phyloP scores from a whole-genome alignment of 2,113 vertebrate genomes.

The Carettochelys insculpta region DNA sequence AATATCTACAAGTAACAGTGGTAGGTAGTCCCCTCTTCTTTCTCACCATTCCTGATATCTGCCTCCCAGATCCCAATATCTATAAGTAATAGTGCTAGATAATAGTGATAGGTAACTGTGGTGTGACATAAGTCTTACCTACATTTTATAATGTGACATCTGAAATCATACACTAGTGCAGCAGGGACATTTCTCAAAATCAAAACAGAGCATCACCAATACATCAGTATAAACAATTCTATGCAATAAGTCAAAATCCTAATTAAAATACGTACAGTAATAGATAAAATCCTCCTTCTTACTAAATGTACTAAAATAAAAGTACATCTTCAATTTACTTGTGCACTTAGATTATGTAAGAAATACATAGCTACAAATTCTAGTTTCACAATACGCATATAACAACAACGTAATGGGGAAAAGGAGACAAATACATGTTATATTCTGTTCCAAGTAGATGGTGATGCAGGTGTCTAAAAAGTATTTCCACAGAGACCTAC shows the following conservation, averaged over 20 bases:
- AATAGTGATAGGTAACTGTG: too few species aligned
- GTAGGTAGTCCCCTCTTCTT: too few species aligned
- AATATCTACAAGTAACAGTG: too few species aligned
- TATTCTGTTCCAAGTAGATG: background rate
- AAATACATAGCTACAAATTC: background rate
- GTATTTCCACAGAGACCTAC: background rate
- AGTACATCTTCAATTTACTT: background rate
- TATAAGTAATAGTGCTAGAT: background rate
- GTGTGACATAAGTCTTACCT: background rate
- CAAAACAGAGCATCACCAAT: background rate
- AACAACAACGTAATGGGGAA: background rate
- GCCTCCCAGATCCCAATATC: background rate
- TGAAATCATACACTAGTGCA: background rate
- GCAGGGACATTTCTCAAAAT: background rate
- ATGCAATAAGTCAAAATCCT: background rate
- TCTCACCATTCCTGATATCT: too few species aligned
- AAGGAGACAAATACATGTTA: background rate
- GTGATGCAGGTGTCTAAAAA: background rate
- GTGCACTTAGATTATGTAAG: background rate
- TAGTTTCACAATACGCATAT: background rate
- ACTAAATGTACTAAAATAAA: background rate
- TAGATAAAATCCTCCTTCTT: background rate
- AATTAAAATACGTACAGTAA: background rate
- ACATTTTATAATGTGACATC: background rate
- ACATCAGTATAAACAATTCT: background rate